Base-by-base conservation (phyloP, 2,888 invertebrate species). In the Trachelus iudaicus region DNA sequence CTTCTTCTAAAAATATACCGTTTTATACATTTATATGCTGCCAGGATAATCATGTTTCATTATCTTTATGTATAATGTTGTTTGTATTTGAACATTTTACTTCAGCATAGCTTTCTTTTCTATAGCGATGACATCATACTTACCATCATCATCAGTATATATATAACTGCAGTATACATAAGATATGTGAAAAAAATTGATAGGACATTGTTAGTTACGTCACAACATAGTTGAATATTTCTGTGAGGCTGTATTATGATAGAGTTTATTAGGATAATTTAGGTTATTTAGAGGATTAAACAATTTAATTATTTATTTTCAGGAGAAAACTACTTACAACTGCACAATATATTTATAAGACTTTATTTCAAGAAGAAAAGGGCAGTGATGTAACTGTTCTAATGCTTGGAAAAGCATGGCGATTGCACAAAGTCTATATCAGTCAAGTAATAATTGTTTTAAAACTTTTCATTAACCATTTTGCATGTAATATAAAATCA, bases 331-430 rank as follows among this genome's bases (percentile, higher is more conserved):
- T 96, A 23, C 91, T 94, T 73, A 95, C 95, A 75, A 96, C 96
- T 11, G 94, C 95, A 4, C 94, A 95, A 87, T 96, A 96, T 88
- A 96, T 97, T 85, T 96, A 96, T 88, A 94, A 96, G 88, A 95
- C 95, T 0, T 90, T 96, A 69, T 96, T 95, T 89, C 93, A 95
- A 86, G 95, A 96, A 89, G 95, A 96, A 79, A 94, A 95, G 89
- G 95, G 95, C 85, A 95, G 95, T 75, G 96, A 97, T 90, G 93
- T 97, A 73, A 94, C 94, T 37, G 95, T 97, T 11, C 92, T 93
- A 86, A 96, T 96, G 75, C 90, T 96, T 77, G 95, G 94, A 34
- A 94, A 94, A 89, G 94, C 95, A 80, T 96, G 96, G 95, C 93
- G 94, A 85, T 92, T 97, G 71, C 97, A 97, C 90, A 96, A 95